phyloP scores from a whole-genome alignment of 2,888 invertebrate genomes.

The Drosophila quinaria region DNA sequence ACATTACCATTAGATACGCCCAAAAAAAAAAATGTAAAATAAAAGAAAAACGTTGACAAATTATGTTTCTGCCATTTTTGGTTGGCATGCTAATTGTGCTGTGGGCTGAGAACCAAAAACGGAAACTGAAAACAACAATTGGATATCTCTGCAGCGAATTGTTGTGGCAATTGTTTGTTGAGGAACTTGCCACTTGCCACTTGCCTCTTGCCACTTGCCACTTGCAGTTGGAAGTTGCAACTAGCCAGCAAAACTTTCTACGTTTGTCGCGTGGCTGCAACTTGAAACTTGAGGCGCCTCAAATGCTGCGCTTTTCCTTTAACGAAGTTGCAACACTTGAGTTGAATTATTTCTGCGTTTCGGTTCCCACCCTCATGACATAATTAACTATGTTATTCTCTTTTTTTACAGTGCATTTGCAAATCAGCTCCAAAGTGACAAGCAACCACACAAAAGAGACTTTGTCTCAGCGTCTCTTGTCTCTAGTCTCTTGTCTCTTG shows the following conservation, averaged over 20 bases:
- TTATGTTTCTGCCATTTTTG: slow-evolving; percentile 38
- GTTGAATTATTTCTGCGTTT: slow-evolving; percentile 56
- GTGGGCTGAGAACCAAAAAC: slow-evolving; percentile 75
- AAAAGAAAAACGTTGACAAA: slow-evolving; percentile 60
- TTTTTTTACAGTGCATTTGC: slow-evolving; percentile 25
- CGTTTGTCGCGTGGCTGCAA: slow-evolving; percentile 75
- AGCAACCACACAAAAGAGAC: slow-evolving; percentile 37
- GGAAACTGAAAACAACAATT: slow-evolving; percentile 60
- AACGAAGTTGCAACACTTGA: slow-evolving; percentile 16
- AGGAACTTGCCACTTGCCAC: slow-evolving; percentile 30
- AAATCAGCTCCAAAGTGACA: slow-evolving; percentile 60
- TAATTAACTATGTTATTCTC: slow-evolving; percentile 81
- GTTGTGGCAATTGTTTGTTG: slow-evolving; percentile 48
- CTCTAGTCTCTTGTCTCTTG: neutral
- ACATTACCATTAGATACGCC: slow-evolving; percentile 12
- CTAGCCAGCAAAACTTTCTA: slow-evolving; percentile 73
- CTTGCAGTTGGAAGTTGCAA: slow-evolving; percentile 7
- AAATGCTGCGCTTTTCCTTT: slow-evolving; percentile 53
- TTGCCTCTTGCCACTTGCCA: neutral
- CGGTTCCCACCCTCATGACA: slow-evolving; percentile 86
- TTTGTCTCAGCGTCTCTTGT: slow-evolving; percentile 1
- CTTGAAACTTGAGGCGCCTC: no score
- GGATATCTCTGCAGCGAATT: slow-evolving; percentile 67
- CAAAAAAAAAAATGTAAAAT: neutral
- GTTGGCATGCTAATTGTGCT: slow-evolving; percentile 73